Percentiles rank a stretch among this genome's conserved stretches.
These are phyloP conservation scores for Urechis unicinctus DNA, from an alignment of 2,888 invertebrate species.

Conservation along the genomic window DNA sequence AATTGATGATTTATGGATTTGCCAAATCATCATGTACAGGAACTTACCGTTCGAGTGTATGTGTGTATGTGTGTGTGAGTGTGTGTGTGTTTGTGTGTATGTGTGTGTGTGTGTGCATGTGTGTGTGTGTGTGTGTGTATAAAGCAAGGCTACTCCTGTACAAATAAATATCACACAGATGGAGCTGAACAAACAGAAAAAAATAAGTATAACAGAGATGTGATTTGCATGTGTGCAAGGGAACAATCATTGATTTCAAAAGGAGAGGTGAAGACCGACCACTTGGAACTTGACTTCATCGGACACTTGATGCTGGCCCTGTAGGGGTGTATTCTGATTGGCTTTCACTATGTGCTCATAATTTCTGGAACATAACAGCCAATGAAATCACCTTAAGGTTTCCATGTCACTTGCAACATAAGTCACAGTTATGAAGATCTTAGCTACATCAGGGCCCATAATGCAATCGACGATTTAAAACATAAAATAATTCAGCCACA, in stretches of 20 bases:
- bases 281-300: conserved; percentile 96
- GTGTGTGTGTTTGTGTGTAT: no score
- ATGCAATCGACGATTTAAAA: not conserved
- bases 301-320: conserved; percentile 79
- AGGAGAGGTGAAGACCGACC: no score
- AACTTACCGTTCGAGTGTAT: no score
- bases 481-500: not conserved
- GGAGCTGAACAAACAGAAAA: not conserved
- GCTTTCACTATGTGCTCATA: conserved; percentile 95
- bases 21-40: no score
- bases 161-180: no score
- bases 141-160: no score
- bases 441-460: not conserved
- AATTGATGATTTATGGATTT: no score
- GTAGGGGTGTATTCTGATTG: conserved; percentile 78
- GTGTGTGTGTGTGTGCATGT: no score
- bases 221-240: not conserved
- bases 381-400: conserved; percentile 1
- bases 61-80: no score
- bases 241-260: not conserved
- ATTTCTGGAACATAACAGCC: conserved; percentile 54
- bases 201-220: not conserved
- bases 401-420: no score
- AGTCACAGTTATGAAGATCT: no score
- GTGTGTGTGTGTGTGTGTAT: no score